These are phyloP conservation scores for Enteromius thamalakanensis DNA, from an alignment of 2,797 vertebrate genomes.

Conservation along the genomic window DNA sequence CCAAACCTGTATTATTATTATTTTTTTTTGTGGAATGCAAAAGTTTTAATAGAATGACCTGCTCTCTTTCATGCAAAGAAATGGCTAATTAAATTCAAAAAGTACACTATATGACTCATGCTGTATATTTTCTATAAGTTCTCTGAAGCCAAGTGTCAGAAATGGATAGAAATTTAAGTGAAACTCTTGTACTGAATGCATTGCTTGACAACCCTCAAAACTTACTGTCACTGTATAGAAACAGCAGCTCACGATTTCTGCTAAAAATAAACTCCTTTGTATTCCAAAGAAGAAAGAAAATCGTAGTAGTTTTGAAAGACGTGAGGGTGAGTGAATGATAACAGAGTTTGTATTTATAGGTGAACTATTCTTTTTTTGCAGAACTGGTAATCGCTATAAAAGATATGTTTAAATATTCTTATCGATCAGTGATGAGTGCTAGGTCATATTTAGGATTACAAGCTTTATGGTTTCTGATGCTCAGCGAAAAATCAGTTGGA, in stretches of 20 bases:
- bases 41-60: neutral
- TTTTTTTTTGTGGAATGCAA: neutral
- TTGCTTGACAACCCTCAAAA: neutral
- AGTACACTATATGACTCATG: neutral
- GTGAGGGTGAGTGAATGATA: neutral
- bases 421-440: conserved; percentile 22
- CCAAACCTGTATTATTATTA: neutral
- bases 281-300: neutral
- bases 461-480: conserved; percentile 1
- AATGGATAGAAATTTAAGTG: neutral
- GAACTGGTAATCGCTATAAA: neutral
- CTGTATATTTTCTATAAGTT: neutral
- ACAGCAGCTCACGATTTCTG: neutral
- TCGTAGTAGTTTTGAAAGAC: conserved; percentile 18
- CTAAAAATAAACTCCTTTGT: neutral
- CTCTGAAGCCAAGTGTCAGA: neutral
- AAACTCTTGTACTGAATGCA: neutral
- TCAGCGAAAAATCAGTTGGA: conserved; percentile 11
- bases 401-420: neutral
- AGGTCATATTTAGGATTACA: conserved; percentile 19
- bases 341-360: neutral
- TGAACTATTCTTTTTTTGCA: neutral
- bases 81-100: neutral
- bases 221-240: neutral
- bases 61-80: neutral